Base-by-base conservation (phyloP, 1,140 invertebrate genomes). In the Zaprionus tsacasi region DNA sequence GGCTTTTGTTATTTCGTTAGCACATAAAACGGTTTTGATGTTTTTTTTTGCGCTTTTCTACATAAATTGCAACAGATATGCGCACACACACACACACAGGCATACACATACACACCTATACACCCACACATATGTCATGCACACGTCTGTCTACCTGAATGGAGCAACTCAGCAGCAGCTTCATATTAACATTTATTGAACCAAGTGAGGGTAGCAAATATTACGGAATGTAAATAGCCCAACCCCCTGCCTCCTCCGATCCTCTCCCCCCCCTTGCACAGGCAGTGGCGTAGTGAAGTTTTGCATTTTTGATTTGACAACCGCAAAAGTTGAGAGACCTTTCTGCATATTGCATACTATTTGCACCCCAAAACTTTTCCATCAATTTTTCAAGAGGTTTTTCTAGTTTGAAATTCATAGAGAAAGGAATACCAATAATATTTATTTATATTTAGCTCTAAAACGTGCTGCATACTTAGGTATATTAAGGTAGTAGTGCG, bases 1-100 rank as follows among this genome's bases (percentile, higher is more conserved):
- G 83, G 76, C 81, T 77, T 87, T 87, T 87, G 83, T 87, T 82
- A 87, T 87, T 78, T 76, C 72, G 73, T 87, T 88, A 88, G 81
- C 83, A 82, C 80, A 79, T 83, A 78, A 87, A 87, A 88, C 71
- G 83, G 65, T 80, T 80, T 72, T 80, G 63, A 78, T 72, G 70
- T 75, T 80, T 74, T 78, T 30, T 74, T 58, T 59, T 64, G 69
- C 68, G 52, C 60, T 71, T 65, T 71, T 68, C 25, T 63, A 43
- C 43, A 75, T 85, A 85, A 85, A 85, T 85, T 85, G 72, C 76
- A 82, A 79, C 67, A 74, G 64, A 81, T 81, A 70, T 61, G 60
- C 30, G 17, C 48, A 38, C 30, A 35, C 45, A 72, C 25, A 48
- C 15, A 43, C 27, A 36, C 30, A 33, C 35, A 30, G 15, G 45